phyloP scores from a whole-genome alignment of 2,888 invertebrate species.

The Prosopocoilus inquinatus region DNA sequence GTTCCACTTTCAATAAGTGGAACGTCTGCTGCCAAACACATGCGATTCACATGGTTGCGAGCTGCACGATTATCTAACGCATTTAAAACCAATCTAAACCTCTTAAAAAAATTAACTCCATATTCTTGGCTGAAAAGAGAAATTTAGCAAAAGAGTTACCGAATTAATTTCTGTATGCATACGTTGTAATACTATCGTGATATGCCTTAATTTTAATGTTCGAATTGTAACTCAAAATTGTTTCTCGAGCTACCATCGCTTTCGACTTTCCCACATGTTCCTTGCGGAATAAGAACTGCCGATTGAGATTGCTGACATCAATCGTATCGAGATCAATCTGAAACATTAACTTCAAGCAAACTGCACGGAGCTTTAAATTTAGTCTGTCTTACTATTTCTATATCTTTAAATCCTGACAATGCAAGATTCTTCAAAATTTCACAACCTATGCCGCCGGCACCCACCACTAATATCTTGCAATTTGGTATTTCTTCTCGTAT shows the following conservation, averaged over 20 bases:
- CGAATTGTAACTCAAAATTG: conserved; percentile 84
- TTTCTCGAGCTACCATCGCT: conserved; percentile 86
- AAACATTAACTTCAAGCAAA: conserved; percentile 43
- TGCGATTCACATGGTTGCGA: conserved; percentile 96
- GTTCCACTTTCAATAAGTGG: conserved; percentile 97
- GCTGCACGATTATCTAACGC: conserved; percentile 96
- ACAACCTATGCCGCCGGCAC: conserved; percentile 99
- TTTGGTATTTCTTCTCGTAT: conserved; percentile 65
- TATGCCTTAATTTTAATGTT: conserved; percentile 84
- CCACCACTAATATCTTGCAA: conserved; percentile 82
- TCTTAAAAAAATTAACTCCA: conserved; percentile 86
- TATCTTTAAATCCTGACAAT: conserved; percentile 86
- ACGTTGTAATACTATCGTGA: conserved; percentile 93
- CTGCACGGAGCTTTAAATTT: not conserved
- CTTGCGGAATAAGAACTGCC: conserved; percentile 98
- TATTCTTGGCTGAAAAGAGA: conserved; percentile 73
- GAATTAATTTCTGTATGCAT: conserved; percentile 41
- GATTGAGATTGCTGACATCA: conserved; percentile 97
- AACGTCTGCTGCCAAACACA: conserved; percentile 94
- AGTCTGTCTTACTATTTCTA: conserved; percentile 78
- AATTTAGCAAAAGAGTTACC: not conserved
- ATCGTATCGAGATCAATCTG: conserved; percentile 99
- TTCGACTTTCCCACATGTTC: conserved; percentile 98
- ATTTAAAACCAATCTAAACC: conserved; percentile 90
- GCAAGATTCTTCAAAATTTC: conserved; percentile 97